Base-by-base conservation (phyloP, 2,888 invertebrate species). In the Brachynemurus nebulosus region DNA sequence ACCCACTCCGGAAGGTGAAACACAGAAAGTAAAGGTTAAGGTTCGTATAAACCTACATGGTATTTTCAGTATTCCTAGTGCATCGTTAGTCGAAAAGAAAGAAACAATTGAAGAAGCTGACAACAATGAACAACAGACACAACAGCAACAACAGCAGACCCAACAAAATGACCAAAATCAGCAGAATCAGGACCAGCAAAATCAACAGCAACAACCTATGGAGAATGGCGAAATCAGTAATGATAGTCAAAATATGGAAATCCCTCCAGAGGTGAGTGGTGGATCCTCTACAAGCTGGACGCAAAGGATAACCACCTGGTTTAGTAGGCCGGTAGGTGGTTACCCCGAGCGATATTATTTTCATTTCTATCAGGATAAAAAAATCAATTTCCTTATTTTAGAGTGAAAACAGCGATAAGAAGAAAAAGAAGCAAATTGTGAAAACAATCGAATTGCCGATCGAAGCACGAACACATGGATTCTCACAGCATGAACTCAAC, bases 1-100 rank as follows among this genome's bases (percentile, higher is more conserved):
- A 54, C 88, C 96, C 4, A 85, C 81, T 20, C 65, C 84, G 1
- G 88, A 88, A 49, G 93, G 93, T 21, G 91, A 91, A 57, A 78
- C 84, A n/a, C 85, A 90, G 50, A 96, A 93, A 65, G 84, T 97
- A 1, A 96, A 96, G 67, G 83, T 98, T 4, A 97, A 96, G 70
- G 90, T 92, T 5, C 77, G 95, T 54, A 75, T 98, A 44, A 95
- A 96, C 69, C 73, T 86, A 40, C 86, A 98, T 63, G 97, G 98
- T 41, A 81, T 96, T 48, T 81, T 98, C 59, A 76, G 79, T 9
- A 79, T 97, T 18, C 79, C 84, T 9, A 85, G 85, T 43, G 97
- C 97, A 4, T 80, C 86, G 0, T 68, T 91, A 44, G 75, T 83
- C 33, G 86, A 88, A 58, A 84, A 83, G 58, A 80, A 79, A 56